Base-by-base conservation (phyloP, 2,797 vertebrate species). In the Bradypodion pumilum region DNA sequence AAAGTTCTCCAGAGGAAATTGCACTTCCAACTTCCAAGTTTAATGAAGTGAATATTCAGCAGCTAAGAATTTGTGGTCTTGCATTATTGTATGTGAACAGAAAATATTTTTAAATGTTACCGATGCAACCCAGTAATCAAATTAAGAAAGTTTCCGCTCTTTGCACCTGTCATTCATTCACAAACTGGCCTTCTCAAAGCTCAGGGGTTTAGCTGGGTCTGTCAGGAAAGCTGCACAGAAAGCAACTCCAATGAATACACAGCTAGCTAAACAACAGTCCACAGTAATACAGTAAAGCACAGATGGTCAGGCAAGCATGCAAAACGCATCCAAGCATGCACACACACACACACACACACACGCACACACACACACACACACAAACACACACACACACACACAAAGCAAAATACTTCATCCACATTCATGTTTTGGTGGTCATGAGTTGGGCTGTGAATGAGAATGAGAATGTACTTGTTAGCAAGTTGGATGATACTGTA, bases 241-340 rank as follows among this genome's bases (percentile, higher is more conserved):
- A 86, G 75, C 29, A 76, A 78, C 78, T 42, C 69, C 81, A 23
- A n/a, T 63, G 81, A 83, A 81, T 69, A 85, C 89, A 90, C 2
- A 81, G 19, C 59, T 0, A 2, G 62, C 40, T 0, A 0, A 89
- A 29, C 60, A 74, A 70, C 35, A 69, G 52, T 68, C 62, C 25
- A n/a, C 25, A 52, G 66, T 65, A 83, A n/a, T n/a, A n/a, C n/a
- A n/a, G n/a, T n/a, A n/a, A n/a, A n/a, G 66, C 32, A 80, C 6
- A 35, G 86, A 89, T 21, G 89, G 65, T 70, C 63, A 69, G 69
- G 80, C 84, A 65, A 85, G 72, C 52, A 56, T 56, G 16, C 52
- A 56, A 56, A 56, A 56, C 16, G 25, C n/a, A 19, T 40, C 21
- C 59, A 60, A 23, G 5, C 65, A 69, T 40, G 52, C 40, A 16